Evolutionary conservation across 2,888 invertebrate species (phyloP), one percentile per base, ranked within the genome.

Genomic region (Ashinkailepas kermadecensis): DNA sequence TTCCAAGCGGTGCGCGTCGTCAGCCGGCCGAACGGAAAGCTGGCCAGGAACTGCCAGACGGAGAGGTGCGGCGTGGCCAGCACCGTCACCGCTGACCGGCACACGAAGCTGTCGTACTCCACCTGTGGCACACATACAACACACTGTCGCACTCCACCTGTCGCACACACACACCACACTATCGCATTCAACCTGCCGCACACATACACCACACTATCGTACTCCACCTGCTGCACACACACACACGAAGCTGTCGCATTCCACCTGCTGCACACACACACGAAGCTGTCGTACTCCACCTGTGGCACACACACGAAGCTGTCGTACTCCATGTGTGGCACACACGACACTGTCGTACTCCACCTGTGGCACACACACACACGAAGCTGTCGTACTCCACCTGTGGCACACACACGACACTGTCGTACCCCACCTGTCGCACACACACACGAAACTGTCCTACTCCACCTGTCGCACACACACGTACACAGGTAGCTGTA

Each of bases 21-120:
- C 58, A 92, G 89, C 80, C 89, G 88, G 83, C 89, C 88, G 86
- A 91, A 93, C 0, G 94, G 94, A 84, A 94, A 89, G 39, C 92
- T 91, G 21, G 93, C 92, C 85, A 94, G 90, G 88, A 94, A 94
- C 87, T 95, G 94, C 93, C 94, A 93, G 4, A 93, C 92, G 13
- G 93, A 93, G 83, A 93, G 89, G 86, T 92, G 92, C 80, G 92
- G 91, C 0, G 93, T 92, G 4, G 91, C 90, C 86, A 93, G 92
- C 82, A 94, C 91, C 84, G 91, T 91, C 82, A 59, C 79, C 23
- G 79, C 79, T 58, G 79, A 23, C 6, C 91, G 79, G 25, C 79
- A 89, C 64, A 92, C 92, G 1, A 93, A 91, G 81, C 79, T 79
- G 79, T 79, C 79, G 58, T 58, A 79, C 79, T 79, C 79, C 79